These are phyloP conservation scores for Aleiodes testaceus DNA, from an alignment of 2,888 invertebrate species.

Conservation along the genomic window DNA sequence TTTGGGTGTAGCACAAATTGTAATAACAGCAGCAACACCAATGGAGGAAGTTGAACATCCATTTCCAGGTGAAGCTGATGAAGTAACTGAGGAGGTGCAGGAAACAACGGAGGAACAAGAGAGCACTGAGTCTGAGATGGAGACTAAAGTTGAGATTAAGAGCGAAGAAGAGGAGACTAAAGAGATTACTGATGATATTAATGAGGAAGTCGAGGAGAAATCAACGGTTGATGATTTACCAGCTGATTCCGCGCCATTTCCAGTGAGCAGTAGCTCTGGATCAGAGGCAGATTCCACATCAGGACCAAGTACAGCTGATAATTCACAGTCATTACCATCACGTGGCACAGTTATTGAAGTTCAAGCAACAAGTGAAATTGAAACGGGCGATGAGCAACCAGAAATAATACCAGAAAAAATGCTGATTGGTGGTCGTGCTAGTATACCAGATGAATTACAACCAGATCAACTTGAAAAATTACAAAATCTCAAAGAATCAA, in stretches of 20 bases:
- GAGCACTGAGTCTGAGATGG: slow-evolving; percentile 32
- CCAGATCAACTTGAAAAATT: slow-evolving; percentile 91
- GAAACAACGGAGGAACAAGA: slow-evolving; percentile 53
- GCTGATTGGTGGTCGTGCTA: slow-evolving; percentile 85
- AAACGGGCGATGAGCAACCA: slow-evolving; percentile 58
- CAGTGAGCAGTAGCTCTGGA: slow-evolving; percentile 80
- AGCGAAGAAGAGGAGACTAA: slow-evolving; percentile 39
- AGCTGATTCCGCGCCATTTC: slow-evolving; percentile 77
- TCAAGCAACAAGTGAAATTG: slow-evolving; percentile 43
- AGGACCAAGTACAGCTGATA: slow-evolving; percentile 78
- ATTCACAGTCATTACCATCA: slow-evolving; percentile 76
- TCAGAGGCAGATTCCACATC: slow-evolving; percentile 79
- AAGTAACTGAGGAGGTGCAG: slow-evolving; percentile 47
- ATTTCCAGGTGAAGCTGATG: slow-evolving; percentile 80
- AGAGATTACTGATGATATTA: slow-evolving; percentile 14
- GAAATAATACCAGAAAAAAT: slow-evolving; percentile 67
- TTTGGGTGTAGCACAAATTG: slow-evolving; percentile 90
- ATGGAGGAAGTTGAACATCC: slow-evolving; percentile 91
- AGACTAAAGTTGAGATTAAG: slow-evolving; percentile 27
- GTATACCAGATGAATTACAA: slow-evolving; percentile 91
- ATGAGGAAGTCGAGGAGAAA: slow-evolving; percentile 66
- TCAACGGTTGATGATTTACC: slow-evolving; percentile 75
- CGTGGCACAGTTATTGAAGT: slow-evolving; percentile 59
- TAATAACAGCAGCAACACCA: slow-evolving; percentile 94
- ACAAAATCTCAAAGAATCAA: slow-evolving; percentile 92